phyloP scores from a whole-genome alignment of 1,140 invertebrate genomes.

The Trichogramma pretiosum region DNA sequence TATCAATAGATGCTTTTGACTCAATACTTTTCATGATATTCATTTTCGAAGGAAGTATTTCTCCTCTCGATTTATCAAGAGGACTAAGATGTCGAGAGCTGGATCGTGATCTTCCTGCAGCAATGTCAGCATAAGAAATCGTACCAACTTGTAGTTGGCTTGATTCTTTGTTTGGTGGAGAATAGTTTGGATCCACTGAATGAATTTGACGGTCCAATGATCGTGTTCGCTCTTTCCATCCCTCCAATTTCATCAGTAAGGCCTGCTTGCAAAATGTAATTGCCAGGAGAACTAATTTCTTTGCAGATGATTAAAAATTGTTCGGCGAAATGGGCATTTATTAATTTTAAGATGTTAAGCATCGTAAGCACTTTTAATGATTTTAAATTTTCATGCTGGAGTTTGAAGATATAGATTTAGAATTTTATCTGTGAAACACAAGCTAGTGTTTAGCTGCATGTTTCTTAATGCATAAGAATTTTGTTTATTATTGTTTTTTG shows the following conservation, averaged over 20 bases:
- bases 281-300: slow-evolving; percentile 21
- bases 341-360: slow-evolving; percentile 11
- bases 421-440: too few relatives aligned
- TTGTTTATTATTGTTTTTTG: too few relatives aligned
- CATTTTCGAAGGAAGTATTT: slow-evolving; percentile 17
- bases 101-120: slow-evolving; percentile 45
- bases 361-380: slow-evolving; percentile 16
- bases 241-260: slow-evolving; percentile 55
- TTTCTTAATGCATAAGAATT: too few relatives aligned
- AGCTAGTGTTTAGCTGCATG: too few relatives aligned
- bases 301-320: slow-evolving; percentile 11
- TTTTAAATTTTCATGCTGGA: too few relatives aligned
- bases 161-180: slow-evolving; percentile 25
- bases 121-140: slow-evolving; percentile 49
- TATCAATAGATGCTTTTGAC: slow-evolving; percentile 10
- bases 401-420: too few relatives aligned
- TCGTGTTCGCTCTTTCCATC: slow-evolving; percentile 56
- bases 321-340: slow-evolving; percentile 11
- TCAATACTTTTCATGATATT: background rate
- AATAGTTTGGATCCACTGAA: slow-evolving; percentile 64
- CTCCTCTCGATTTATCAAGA: slow-evolving; percentile 28
- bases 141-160: slow-evolving; percentile 34
- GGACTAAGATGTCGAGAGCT: slow-evolving; percentile 36
- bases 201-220: slow-evolving; percentile 59
- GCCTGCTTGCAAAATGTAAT: slow-evolving; percentile 58